Conservation (phyloP, 2,113 vertebrate genomes). For the Corythornis madagascariensis region DNA sequence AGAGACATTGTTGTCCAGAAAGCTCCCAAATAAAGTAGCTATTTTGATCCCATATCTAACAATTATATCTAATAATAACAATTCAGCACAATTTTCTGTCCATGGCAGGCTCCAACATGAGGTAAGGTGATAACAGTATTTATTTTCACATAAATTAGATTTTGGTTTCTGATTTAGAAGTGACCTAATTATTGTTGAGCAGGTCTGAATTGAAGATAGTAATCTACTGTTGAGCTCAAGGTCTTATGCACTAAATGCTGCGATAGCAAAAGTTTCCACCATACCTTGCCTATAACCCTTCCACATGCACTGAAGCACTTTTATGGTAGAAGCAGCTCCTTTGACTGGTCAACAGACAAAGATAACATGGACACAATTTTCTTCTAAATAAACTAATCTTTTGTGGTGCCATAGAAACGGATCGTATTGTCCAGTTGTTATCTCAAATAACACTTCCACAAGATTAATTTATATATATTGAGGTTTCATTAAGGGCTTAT, state of each 20-base stretch:
- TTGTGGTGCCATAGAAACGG: not conserved
- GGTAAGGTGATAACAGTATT: not conserved
- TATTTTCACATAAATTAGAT: not conserved
- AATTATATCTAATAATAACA: not conserved
- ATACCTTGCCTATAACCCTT: not conserved
- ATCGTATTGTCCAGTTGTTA: not conserved
- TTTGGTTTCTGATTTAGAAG: not conserved
- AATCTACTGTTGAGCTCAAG: not conserved
- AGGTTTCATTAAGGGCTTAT: not conserved
- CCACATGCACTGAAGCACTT: accelerated
- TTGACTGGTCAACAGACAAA: not conserved
- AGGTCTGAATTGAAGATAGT: not conserved
- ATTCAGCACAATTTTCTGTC: not conserved
- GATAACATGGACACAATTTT: not conserved
- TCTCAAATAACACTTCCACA: not conserved
- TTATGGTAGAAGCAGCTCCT: not conserved
- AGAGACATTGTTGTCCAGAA: not conserved
- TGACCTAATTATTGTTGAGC: not conserved
- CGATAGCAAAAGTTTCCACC: not conserved
- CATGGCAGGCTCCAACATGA: not conserved
- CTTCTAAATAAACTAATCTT: not conserved
- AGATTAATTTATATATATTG: not conserved
- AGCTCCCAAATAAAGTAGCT: not conserved
- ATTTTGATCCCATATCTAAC: not conserved
- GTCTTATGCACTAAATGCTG: not conserved